Evolutionary conservation across 2,113 vertebrate genomes (phyloP).

Genomic region (Bujurquina vittata): DNA sequence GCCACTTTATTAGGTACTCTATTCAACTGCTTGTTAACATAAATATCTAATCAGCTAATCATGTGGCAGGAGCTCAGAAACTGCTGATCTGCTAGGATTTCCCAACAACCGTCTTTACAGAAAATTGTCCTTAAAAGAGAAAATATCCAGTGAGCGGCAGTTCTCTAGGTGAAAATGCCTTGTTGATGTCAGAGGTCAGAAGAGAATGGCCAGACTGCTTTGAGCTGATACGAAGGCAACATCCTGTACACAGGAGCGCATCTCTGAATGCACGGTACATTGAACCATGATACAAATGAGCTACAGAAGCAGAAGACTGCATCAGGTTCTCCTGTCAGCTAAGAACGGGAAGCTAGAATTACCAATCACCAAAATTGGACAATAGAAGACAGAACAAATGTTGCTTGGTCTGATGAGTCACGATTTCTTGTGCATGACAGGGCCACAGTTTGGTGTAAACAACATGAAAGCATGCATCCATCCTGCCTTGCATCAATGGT

Average conservation of each 20-base stretch:
- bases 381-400: no score
- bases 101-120: background rate
- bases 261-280: background rate
- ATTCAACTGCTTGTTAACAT: background rate
- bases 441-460: no score
- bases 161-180: background rate
- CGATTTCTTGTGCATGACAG: no score
- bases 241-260: background rate
- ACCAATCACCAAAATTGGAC: no score
- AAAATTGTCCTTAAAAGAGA: background rate
- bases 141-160: background rate
- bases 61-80: background rate
- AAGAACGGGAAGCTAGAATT: no score
- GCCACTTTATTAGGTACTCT: background rate
- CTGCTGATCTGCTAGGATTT: no score
- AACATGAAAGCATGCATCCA: no score
- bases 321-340: background rate
- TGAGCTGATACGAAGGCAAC: background rate
- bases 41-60: background rate
- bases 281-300: background rate
- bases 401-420: no score
- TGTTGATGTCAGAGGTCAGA: rapidly evolving
- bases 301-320: background rate
- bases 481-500: background rate
- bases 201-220: background rate